A percentile compares a stretch with the other conserved stretches of the same genome.
These are phyloP conservation scores for Protonemura montana DNA, from an alignment of 2,888 invertebrate species.

Conservation along the genomic window DNA sequence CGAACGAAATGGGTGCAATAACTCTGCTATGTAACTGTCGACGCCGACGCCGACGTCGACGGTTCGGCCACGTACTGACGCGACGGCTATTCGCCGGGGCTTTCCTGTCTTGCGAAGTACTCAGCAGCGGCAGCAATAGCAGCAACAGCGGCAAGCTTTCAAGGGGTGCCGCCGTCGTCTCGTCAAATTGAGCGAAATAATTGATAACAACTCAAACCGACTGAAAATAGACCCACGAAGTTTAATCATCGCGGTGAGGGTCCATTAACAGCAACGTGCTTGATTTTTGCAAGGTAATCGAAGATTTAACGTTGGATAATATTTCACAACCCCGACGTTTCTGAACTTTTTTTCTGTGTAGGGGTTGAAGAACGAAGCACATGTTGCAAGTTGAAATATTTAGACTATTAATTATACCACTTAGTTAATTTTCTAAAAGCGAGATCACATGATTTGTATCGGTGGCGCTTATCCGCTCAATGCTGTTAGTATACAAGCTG, in stretches of 20 bases:
- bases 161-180: neutral
- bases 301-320: neutral
- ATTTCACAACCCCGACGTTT: neutral
- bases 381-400: neutral
- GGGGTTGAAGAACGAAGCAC: no score
- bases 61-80: neutral
- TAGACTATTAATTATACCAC: no score
- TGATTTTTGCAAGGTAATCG: neutral
- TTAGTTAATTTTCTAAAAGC: no score
- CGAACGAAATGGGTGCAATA: constrained; percentile 7
- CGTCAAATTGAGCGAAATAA: constrained; percentile 44
- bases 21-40: constrained; percentile 5
- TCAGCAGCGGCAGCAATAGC: neutral
- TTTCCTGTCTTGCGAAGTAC: neutral
- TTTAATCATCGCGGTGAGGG: neutral
- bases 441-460: neutral
- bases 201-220: constrained; percentile 33
- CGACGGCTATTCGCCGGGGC: neutral
- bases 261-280: neutral
- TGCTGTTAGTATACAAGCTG: no score
- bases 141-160: neutral
- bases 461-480: neutral
- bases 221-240: neutral
- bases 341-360: neutral
- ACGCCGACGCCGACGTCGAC: neutral